These are phyloP conservation scores for Podabrus alpinus DNA, from an alignment of 2,888 invertebrate species.

Conservation along the genomic window DNA sequence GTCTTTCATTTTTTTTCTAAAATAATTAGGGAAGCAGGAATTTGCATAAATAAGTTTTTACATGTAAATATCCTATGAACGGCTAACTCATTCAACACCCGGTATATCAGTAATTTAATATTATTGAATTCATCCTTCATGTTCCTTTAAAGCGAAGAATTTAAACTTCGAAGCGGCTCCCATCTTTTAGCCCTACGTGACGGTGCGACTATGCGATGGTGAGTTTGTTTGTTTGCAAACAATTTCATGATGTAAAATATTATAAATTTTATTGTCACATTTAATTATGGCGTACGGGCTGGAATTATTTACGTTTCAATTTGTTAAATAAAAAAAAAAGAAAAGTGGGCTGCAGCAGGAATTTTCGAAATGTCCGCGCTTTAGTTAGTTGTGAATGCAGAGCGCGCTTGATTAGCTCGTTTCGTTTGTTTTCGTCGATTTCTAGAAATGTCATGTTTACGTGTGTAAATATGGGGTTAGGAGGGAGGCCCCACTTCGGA, in stretches of 20 bases:
- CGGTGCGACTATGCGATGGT: neutral
- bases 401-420: neutral
- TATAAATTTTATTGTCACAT: neutral
- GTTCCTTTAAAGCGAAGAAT: no score
- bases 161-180: neutral
- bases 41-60: no score
- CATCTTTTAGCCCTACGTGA: neutral
- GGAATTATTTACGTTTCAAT: neutral
- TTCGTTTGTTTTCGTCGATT: neutral
- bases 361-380: neutral
- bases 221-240: neutral
- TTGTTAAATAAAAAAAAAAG: neutral
- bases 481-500: slow-evolving; percentile 8
- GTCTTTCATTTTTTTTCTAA: no score
- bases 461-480: neutral
- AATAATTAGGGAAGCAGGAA: no score
- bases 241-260: neutral
- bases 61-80: no score
- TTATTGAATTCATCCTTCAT: no score
- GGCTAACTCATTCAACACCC: no score
- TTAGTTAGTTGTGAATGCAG: neutral
- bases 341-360: neutral
- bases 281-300: neutral
- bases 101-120: no score
- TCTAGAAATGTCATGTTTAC: neutral